A percentile compares a stretch with the other conserved stretches of the same genome.
Evolutionary conservation across 2,888 invertebrate species (phyloP).

Genomic region (Oxyteleia sp.): DNA sequence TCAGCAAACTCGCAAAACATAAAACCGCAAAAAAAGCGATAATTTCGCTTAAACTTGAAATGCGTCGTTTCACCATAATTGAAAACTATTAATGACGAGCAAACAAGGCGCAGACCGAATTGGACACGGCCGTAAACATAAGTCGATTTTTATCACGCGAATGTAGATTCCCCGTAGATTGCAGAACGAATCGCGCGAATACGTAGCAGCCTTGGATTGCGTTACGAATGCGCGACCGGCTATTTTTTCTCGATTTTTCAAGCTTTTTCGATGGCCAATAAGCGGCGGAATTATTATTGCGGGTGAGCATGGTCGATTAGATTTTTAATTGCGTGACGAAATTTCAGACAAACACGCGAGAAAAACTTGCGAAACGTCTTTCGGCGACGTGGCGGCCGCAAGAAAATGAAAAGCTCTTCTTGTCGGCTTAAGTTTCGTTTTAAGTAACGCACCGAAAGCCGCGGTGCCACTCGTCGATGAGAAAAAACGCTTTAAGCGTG

Average conservation of each 20-base stretch:
- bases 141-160: slow-evolving; percentile 41
- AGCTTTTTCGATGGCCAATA: slow-evolving; percentile 14
- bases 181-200: slow-evolving; percentile 50
- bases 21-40: no score
- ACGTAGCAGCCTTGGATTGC: slow-evolving; percentile 38
- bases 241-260: slow-evolving; percentile 12
- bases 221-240: slow-evolving; percentile 17
- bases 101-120: slow-evolving; percentile 20
- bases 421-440: background rate
- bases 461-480: background rate
- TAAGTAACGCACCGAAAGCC: slow-evolving; percentile 1
- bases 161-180: slow-evolving; percentile 33
- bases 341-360: background rate
- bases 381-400: background rate
- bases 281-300: background rate
- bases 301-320: background rate
- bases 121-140: slow-evolving; percentile 40
- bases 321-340: slow-evolving; percentile 22
- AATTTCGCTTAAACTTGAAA: background rate
- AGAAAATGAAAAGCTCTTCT: slow-evolving; percentile 9
- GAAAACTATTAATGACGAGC: slow-evolving; percentile 17
- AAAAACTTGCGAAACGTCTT: no score
- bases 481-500: background rate
- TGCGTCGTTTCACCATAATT: slow-evolving; percentile 1
- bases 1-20: no score